Evolutionary conservation across 2,888 invertebrate genomes (phyloP), one percentile per base, ranked within the genome.

Genomic region (Ganaspis brasiliensis): DNA sequence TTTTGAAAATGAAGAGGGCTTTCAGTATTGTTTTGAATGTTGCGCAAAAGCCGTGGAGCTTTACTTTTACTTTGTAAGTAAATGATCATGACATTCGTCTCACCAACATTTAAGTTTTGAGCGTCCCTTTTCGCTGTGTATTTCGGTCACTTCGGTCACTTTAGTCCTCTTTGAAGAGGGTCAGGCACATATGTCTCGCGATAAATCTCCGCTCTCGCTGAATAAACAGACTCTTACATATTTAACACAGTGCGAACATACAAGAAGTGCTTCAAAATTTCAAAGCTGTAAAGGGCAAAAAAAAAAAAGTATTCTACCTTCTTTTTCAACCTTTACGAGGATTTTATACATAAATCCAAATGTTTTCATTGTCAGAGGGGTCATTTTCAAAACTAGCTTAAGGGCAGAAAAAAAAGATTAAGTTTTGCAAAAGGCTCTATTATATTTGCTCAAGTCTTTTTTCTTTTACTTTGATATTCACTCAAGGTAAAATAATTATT

Each of bases 161-260:
- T 77, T 75, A 19, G 59, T 63, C 75, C 70, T 77, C 76, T 80
- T 77, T 81, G 81, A 81, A 81, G 79, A 81, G 81, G 37, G 72
- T 67, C 67, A 67, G 67, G 67, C 67, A 67, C 67, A 67, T 67
- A 45, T 67, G 67, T 67, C 45, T 67, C 45, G 67, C 67, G 67
- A 67, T 67, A 67, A 67, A 67, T 67, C 67, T 67, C 67, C 45
- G 67, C 45, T 67, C 67, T 67, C 67, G 45, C 67, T 67, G 67
- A 67, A 67, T 67, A 67, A 67, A 67, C 67, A 67, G 67, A 67
- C 67, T 49, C 67, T 40, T 49, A 67, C 24, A 45, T 67, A 67
- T 67, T 67, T 67, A 67, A 67, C 67, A 67, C 67, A 67, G 67
- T 67, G 67, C 67, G 67, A 67, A 67, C 67, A 67, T 67, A 67